These are phyloP conservation scores for Aleiodes testaceus DNA, from an alignment of 2,888 invertebrate genomes.

Conservation along the genomic window DNA sequence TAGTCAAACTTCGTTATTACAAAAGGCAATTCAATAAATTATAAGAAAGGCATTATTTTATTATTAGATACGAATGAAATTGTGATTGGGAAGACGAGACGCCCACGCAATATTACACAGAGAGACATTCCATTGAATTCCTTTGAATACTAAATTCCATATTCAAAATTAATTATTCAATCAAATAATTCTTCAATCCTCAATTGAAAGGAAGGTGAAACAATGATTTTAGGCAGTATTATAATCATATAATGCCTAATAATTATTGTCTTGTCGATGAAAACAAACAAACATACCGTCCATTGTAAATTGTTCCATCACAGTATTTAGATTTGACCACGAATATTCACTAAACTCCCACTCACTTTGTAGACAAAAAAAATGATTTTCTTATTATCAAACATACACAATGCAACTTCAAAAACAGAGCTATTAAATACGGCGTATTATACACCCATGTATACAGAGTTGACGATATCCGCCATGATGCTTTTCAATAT, in stretches of 20 bases:
- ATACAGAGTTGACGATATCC: constrained; percentile 45
- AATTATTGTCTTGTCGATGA: constrained; percentile 1
- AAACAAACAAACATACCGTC: constrained; percentile 61
- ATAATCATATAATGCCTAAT: not conserved
- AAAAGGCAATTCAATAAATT: not conserved
- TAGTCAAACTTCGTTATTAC: not conserved
- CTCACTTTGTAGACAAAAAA: not conserved
- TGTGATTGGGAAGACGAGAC: constrained; percentile 60
- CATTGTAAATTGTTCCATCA: constrained; percentile 67
- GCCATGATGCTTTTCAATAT: constrained; percentile 37
- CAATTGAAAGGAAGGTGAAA: not conserved
- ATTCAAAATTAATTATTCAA: not conserved
- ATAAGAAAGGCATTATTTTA: not conserved
- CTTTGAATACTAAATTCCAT: constrained; percentile 39
- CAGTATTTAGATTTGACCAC: constrained; percentile 60
- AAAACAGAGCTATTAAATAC: constrained; percentile 24
- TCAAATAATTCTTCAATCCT: not conserved
- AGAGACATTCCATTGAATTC: constrained; percentile 35
- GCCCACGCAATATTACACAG: constrained; percentile 65
- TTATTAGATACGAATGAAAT: constrained; percentile 33
- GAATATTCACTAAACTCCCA: constrained; percentile 48
- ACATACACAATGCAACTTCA: not conserved
- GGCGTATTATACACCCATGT: constrained; percentile 21
- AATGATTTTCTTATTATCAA: constrained; percentile 5
- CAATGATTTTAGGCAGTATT: too few relatives aligned